phyloP scores from a whole-genome alignment of 2,797 vertebrate species.

The Siniperca scherzeri region DNA sequence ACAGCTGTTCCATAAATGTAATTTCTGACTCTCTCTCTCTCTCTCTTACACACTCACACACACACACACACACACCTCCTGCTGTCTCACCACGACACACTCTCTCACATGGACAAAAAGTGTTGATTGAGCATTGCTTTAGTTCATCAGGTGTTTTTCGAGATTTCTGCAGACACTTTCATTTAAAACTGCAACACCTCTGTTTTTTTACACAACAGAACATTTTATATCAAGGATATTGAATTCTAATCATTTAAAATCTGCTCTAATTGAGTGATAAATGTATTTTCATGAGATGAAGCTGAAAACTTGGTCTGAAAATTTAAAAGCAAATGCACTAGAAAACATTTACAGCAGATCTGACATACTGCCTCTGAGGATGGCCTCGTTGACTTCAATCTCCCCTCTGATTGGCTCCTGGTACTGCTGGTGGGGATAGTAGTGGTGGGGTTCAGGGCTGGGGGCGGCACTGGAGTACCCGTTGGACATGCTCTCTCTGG shows the following conservation, averaged over 20 bases:
- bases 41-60: slow-evolving; percentile 33
- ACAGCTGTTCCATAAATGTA: slow-evolving; percentile 61
- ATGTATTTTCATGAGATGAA: neutral
- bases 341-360: neutral
- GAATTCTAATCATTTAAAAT: neutral
- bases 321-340: neutral
- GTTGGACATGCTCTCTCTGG: slow-evolving; percentile 69
- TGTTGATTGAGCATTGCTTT: slow-evolving; percentile 64
- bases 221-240: neutral
- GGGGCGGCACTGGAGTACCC: slow-evolving; percentile 84
- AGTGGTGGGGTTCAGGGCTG: slow-evolving; percentile 84
- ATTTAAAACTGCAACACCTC: neutral
- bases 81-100: slow-evolving; percentile 7
- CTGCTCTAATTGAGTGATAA: neutral
- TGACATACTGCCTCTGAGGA: slow-evolving; percentile 92
- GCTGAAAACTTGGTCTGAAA: neutral
- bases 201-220: neutral
- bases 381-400: slow-evolving; percentile 93
- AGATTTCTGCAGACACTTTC: neutral
- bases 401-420: slow-evolving; percentile 86
- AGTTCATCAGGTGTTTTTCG: slow-evolving; percentile 2
- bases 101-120: slow-evolving; percentile 48
- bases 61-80: neutral
- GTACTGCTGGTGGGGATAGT: slow-evolving; percentile 85
- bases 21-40: slow-evolving; percentile 14